Percentiles rank a stretch among this genome's conserved stretches.
Evolutionary conservation across 1,140 invertebrate genomes (phyloP).

Genomic region (Zaprionus ornatus): DNA sequence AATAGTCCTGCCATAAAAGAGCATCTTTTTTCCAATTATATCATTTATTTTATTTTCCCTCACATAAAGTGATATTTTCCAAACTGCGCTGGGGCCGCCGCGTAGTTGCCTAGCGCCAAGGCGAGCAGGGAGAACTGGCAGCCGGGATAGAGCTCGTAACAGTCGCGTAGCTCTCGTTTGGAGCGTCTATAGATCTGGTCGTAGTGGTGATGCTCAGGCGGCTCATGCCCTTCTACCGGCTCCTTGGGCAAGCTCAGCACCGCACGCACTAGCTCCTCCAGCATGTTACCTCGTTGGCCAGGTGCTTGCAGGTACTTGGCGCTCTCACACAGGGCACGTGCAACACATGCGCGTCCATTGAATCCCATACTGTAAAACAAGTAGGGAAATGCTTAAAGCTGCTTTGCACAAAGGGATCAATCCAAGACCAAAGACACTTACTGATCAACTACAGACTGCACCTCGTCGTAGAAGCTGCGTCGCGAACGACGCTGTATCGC

Average conservation of each 20-base stretch:
- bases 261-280: slow-evolving; percentile 89
- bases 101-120: slow-evolving; percentile 89
- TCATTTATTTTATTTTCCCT: background rate
- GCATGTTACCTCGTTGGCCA: slow-evolving; percentile 85
- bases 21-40: background rate
- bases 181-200: slow-evolving; percentile 67
- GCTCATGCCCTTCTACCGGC: slow-evolving; percentile 54
- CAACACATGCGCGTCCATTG: slow-evolving; percentile 87
- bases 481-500: slow-evolving; percentile 86
- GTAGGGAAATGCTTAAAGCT: background rate
- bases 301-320: slow-evolving; percentile 85
- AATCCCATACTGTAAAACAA: slow-evolving; percentile 87
- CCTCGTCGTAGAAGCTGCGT: slow-evolving; percentile 88
- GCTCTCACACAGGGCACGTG: slow-evolving; percentile 89
- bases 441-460: slow-evolving; percentile 89
- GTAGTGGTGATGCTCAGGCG: slow-evolving; percentile 62
- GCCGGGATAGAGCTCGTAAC: slow-evolving; percentile 85
- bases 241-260: slow-evolving; percentile 80
- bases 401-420: background rate
- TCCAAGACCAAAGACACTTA: slow-evolving; percentile 65
- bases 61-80: slow-evolving; percentile 63
- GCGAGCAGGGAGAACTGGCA: slow-evolving; percentile 90
- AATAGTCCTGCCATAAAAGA: no score
- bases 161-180: slow-evolving; percentile 82
- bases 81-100: slow-evolving; percentile 64